Evolutionary conservation across 2,888 invertebrate species (phyloP).

Genomic region (Drosophila nr. medialis): DNA sequence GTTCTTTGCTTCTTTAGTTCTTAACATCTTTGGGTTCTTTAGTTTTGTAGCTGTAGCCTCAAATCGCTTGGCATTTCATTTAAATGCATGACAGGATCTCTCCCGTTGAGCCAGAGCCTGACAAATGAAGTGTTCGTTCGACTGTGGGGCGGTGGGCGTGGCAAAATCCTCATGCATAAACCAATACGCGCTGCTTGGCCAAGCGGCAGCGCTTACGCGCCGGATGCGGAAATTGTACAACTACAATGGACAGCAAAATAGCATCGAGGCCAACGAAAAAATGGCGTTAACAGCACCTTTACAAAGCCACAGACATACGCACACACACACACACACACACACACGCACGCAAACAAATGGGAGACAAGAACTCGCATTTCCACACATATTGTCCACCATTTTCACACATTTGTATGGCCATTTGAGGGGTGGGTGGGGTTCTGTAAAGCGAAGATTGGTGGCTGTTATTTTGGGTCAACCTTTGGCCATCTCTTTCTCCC

Average conservation of each 20-base stretch:
- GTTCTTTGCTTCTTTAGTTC: constrained; percentile 21
- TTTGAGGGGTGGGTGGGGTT: constrained; percentile 18
- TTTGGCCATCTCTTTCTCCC: constrained; percentile 48
- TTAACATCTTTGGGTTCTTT: constrained; percentile 37
- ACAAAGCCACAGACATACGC: constrained; percentile 31
- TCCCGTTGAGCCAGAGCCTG: constrained; percentile 63
- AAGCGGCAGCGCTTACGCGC: constrained; percentile 68
- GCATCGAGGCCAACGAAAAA: constrained; percentile 64
- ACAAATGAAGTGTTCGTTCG: constrained; percentile 77
- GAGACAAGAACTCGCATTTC: constrained; percentile 60
- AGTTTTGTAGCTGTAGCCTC: constrained; percentile 33
- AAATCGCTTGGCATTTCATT: constrained; percentile 69
- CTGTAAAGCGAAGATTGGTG: constrained; percentile 57
- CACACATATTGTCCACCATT: constrained; percentile 78
- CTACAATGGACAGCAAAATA: constrained; percentile 79
- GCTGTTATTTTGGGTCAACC: constrained; percentile 71
- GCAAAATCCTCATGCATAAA: constrained; percentile 73
- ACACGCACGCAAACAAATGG: constrained; percentile 42
- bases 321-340: neutral
- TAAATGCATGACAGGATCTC: constrained; percentile 64
- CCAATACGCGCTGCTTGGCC: constrained; percentile 66
- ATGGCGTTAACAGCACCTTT: constrained; percentile 73
- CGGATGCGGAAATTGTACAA: constrained; percentile 80
- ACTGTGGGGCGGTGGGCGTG: constrained; percentile 30
- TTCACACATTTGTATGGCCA: constrained; percentile 72